A percentile compares a stretch with the other conserved stretches of the same genome.
Conservation (phyloP, 2,113 vertebrate species). For the Bungarus multicinctus region DNA sequence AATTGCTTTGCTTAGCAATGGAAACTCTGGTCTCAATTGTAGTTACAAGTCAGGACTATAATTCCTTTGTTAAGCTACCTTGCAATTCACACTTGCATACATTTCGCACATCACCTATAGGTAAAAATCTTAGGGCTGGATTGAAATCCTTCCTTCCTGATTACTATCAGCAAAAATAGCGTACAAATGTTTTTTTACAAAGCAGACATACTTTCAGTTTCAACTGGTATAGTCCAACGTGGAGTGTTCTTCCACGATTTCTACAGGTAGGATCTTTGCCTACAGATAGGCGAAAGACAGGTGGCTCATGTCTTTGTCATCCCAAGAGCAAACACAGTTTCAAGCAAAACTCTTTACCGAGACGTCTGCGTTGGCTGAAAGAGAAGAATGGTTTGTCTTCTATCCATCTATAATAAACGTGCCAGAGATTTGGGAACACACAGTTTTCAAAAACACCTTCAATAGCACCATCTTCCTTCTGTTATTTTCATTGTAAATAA, state of each 20-base stretch:
- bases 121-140: background rate
- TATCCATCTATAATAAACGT: slow-evolving; percentile 32
- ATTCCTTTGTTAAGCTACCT: too few relatives aligned
- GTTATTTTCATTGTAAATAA: background rate
- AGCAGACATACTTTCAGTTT: too few relatives aligned
- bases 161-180: background rate
- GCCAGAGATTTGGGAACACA: slow-evolving; percentile 2
- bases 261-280: too few relatives aligned
- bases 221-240: too few relatives aligned
- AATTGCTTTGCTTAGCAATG: too few relatives aligned
- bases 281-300: too few relatives aligned
- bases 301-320: too few relatives aligned
- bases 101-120: background rate
- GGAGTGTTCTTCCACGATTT: too few relatives aligned
- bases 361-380: slow-evolving; percentile 24
- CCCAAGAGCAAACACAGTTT: background rate
- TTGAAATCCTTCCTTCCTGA: background rate
- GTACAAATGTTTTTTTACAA: too few relatives aligned
- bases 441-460: background rate
- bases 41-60: too few relatives aligned
- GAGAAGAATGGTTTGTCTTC: slow-evolving; percentile 14
- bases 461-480: background rate
- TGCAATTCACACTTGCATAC: too few relatives aligned
- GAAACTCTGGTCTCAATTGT: too few relatives aligned
- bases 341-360: background rate